Evolutionary conservation across 2,888 invertebrate species (phyloP).

Genomic region (Synanthedon myopaeformis): DNA sequence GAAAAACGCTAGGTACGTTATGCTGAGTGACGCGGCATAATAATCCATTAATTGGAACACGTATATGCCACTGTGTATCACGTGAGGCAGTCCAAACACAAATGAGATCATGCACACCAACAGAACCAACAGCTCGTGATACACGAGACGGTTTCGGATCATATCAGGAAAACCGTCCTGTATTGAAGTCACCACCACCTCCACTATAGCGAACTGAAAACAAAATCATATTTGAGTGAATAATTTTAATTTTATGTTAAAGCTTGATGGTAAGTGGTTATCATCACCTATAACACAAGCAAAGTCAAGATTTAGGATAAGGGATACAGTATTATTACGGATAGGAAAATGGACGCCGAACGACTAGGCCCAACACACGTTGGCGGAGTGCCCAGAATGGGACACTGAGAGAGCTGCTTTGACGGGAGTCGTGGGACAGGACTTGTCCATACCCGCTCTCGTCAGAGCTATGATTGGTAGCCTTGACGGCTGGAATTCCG

Average conservation of each 20-base stretch:
- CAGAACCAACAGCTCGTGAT: slow-evolving; percentile 88
- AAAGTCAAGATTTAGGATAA: background rate
- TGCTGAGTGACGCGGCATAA: slow-evolving; percentile 92
- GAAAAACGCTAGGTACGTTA: slow-evolving; percentile 93
- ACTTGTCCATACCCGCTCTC: no score
- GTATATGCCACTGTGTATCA: slow-evolving; percentile 91
- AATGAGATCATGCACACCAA: slow-evolving; percentile 86
- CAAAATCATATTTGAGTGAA: background rate
- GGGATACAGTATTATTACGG: no score
- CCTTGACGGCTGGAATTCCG: no score
- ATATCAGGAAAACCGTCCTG: slow-evolving; percentile 92
- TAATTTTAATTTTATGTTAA: background rate
- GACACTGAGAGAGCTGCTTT: no score
- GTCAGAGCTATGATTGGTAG: no score
- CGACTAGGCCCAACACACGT: no score
- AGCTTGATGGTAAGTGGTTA: no score
- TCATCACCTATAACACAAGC: no score
- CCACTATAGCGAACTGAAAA: slow-evolving; percentile 91
- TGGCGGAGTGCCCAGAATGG: no score
- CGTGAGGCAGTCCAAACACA: slow-evolving; percentile 87
- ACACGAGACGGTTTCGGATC: slow-evolving; percentile 84
- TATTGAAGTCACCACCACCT: slow-evolving; percentile 93
- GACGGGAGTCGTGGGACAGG: no score
- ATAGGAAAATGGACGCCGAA: no score
- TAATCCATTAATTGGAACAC: slow-evolving; percentile 93